phyloP scores from a whole-genome alignment of 2,113 vertebrate species.

The Myrmecophaga tridactyla region DNA sequence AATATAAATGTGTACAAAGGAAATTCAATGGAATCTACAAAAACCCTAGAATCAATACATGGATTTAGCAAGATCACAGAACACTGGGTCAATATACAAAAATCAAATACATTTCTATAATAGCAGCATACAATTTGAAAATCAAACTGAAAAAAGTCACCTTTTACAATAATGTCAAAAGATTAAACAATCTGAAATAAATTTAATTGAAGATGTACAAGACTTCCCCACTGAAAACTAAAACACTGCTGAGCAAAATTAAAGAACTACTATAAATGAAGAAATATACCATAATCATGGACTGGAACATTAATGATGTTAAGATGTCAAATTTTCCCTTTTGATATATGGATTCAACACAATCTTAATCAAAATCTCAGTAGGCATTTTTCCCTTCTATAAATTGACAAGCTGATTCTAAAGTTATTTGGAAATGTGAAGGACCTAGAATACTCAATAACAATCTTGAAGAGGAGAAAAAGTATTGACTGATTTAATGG shows the following conservation, averaged over 20 bases:
- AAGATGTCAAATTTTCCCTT: background rate
- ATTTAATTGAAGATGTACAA: background rate
- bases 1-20: background rate
- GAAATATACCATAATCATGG: background rate
- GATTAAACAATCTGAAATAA: background rate
- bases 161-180: background rate
- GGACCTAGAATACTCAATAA: background rate
- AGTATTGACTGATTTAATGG: no score
- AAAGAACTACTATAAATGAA: background rate
- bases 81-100: background rate
- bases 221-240: background rate
- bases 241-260: background rate
- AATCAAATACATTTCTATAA: background rate
- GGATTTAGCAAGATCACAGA: background rate
- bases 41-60: background rate
- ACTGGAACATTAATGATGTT: background rate
- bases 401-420: background rate
- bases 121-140: background rate
- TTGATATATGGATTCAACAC: background rate
- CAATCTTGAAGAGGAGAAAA: slow-evolving; percentile 1
- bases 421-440: background rate
- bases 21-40: background rate
- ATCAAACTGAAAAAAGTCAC: background rate
- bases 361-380: background rate
- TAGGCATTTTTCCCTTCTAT: background rate